A percentile compares a stretch with the other conserved stretches of the same genome.
phyloP scores from a whole-genome alignment of 2,797 vertebrate species.

The Numenius phaeopus region DNA sequence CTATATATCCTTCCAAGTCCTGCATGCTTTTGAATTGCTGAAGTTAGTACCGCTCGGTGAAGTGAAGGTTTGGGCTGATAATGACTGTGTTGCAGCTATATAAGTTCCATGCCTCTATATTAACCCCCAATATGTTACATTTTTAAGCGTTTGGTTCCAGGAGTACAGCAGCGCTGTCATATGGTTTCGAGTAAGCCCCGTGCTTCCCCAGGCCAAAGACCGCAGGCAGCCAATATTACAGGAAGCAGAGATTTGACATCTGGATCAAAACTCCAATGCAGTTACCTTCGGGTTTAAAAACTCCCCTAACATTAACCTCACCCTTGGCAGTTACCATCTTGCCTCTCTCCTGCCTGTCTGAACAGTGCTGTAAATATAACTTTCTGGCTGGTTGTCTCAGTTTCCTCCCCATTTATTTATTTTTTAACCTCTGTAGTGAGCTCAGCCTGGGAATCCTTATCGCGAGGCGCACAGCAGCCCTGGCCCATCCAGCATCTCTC shows the following conservation, averaged over 20 bases:
- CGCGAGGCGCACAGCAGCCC: neutral
- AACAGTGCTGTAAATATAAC: neutral
- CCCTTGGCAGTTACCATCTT: neutral
- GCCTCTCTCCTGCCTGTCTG: neutral
- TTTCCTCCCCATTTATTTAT: neutral
- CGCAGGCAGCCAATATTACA: slow-evolving; percentile 43
- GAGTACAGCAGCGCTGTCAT: slow-evolving; percentile 40
- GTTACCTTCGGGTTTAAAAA: neutral
- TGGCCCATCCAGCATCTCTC: neutral
- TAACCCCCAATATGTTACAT: neutral
- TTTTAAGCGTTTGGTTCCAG: slow-evolving; percentile 36
- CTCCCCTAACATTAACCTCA: neutral
- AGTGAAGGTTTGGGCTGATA: neutral
- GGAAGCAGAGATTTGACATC: slow-evolving; percentile 63
- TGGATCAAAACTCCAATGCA: slow-evolving; percentile 24
- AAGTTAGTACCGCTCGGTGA: neutral
- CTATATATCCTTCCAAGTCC: neutral
- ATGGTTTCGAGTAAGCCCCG: slow-evolving; percentile 54
- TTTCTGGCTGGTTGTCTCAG: neutral
- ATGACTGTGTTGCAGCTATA: neutral
- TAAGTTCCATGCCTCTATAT: neutral
- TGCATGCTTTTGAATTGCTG: neutral
- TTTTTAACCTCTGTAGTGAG: neutral
- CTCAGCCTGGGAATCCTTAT: neutral
- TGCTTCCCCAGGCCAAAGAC: slow-evolving; percentile 32